These are phyloP conservation scores for Cisticola juncidis DNA, from an alignment of 2,113 vertebrate species.

Conservation along the genomic window DNA sequence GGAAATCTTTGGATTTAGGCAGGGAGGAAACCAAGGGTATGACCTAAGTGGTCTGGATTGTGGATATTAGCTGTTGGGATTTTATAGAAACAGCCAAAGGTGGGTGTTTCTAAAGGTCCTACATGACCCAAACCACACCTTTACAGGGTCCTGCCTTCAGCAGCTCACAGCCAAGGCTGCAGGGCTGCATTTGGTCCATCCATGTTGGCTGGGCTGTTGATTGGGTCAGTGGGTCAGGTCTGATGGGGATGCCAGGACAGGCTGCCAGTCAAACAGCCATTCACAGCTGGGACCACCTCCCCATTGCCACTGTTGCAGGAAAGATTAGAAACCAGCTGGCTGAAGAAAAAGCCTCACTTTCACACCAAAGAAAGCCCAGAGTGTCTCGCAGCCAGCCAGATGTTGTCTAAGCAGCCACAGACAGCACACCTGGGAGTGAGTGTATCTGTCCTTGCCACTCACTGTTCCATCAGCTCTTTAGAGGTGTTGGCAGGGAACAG, in stretches of 20 bases:
- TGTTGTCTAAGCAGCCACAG: background rate
- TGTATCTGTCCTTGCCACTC: background rate
- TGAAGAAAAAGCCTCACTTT: background rate
- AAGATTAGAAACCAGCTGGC: background rate
- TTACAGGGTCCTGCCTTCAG: background rate
- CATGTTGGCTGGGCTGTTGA: background rate
- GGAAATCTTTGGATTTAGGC: background rate
- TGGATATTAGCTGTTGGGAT: background rate
- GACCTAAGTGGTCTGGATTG: background rate
- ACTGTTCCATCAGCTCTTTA: background rate
- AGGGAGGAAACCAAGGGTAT: background rate
- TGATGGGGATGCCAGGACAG: background rate
- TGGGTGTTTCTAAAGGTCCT: background rate
- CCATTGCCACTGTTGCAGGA: background rate
- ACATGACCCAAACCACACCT: accelerated
- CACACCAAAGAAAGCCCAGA: background rate
- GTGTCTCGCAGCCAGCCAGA: background rate
- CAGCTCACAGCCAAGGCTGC: background rate
- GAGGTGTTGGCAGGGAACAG: background rate
- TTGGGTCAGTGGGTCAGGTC: background rate
- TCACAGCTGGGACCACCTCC: background rate
- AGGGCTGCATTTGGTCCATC: background rate
- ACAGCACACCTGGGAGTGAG: background rate
- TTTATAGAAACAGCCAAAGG: background rate
- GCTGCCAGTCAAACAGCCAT: background rate